Conservation (phyloP, 2,888 invertebrate genomes). For the Venusia cambrica region DNA sequence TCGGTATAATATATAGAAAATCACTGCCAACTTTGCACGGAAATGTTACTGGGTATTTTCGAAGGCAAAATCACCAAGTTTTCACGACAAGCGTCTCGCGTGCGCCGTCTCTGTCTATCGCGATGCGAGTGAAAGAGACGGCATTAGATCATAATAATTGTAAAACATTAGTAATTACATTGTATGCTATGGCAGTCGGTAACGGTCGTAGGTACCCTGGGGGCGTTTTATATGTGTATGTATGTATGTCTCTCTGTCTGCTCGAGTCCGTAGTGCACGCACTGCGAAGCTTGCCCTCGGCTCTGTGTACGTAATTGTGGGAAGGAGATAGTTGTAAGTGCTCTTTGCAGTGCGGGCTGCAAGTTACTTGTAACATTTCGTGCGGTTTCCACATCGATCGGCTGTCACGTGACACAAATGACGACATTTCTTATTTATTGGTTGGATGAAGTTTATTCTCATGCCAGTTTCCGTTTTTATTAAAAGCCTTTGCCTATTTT, state of each 20-base stretch:
- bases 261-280: conserved; percentile 16
- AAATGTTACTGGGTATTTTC: too few relatives aligned
- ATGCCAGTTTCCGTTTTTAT: too few relatives aligned
- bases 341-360: conserved; percentile 55
- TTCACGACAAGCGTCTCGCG: too few relatives aligned
- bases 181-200: conserved; percentile 36
- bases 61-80: too few relatives aligned
- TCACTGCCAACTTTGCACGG: too few relatives aligned
- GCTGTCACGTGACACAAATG: too few relatives aligned
- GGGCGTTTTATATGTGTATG: conserved; percentile 38
- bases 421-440: conserved; percentile 1
- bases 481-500: too few relatives aligned
- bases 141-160: too few relatives aligned
- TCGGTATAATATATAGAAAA: too few relatives aligned
- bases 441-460: too few relatives aligned
- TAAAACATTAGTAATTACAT: conserved; percentile 39
- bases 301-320: conserved; percentile 16
- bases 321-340: conserved; percentile 35
- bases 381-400: conserved; percentile 38
- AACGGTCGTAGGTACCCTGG: conserved; percentile 38
- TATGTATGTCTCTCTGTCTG: conserved; percentile 30
- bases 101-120: too few relatives aligned
- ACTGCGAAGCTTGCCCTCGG: conserved; percentile 8
- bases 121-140: too few relatives aligned
- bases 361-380: conserved; percentile 40